Evolutionary conservation across 2,888 invertebrate species (phyloP), one percentile per base, ranked within the genome.

Genomic region (Oligia latruncula): DNA sequence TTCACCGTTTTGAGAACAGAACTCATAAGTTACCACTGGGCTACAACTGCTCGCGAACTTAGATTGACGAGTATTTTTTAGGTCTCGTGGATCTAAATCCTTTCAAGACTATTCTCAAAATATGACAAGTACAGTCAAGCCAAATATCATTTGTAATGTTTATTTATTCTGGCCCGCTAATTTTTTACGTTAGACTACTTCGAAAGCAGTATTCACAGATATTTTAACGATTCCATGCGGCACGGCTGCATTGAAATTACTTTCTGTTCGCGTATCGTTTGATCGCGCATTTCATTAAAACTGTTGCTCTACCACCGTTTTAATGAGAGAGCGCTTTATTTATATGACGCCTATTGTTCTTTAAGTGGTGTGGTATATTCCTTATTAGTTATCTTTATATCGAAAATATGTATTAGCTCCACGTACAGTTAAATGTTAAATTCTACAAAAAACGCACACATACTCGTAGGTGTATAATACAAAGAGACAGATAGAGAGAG

Each of bases 251-350:
- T 70, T 83, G 46, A 70, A 70, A 79, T 62, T 67, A 62, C 72
- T 71, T 85, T 83, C 83, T 78, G 74, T 75, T 76, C 55, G 76
- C 71, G 46, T 80, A 82, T 80, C 87, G 73, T 83, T 71, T 71
- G 87, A 85, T 80, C 67, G 58, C 65, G 67, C 35, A 62, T 83
- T 78, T 87, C 23, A 82, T 74, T 77, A 77, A 77, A 82, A 73
- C 29, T 66, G 35, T 35, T 35, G 52, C 13, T 55, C 82, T 64
- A 68, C 73, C 43, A 23, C 23, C 23, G 67, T 86, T 84, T 71
- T 74, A 86, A 71, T 77, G 58, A 74, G 73, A 83, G 62, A 71
- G 58, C 49, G 35, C n/a, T 70, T 71, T 74, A 78, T 82, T 82
- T 72, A 78, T 78, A 40, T 66, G 78, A 78, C 62, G 66, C 15